These are phyloP conservation scores for Ditula angustiorana DNA, from an alignment of 2,888 invertebrate species.

Conservation along the genomic window DNA sequence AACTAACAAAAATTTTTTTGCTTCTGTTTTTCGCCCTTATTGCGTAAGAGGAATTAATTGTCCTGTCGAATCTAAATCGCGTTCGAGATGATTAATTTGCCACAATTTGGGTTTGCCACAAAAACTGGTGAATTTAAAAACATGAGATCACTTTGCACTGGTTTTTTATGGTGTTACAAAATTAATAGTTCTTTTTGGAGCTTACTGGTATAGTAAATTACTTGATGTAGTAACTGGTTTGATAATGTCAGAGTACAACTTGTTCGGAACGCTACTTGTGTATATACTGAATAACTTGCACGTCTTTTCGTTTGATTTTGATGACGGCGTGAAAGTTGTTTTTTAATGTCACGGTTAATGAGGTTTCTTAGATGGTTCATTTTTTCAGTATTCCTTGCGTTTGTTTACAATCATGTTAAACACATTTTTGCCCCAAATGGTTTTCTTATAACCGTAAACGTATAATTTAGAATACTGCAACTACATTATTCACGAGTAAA, in stretches of 20 bases:
- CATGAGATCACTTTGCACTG: neutral
- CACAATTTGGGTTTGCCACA: neutral
- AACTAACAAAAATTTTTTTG: neutral
- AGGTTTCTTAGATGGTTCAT: neutral
- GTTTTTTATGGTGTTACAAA: neutral
- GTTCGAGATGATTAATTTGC: neutral
- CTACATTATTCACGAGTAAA: too few relatives aligned
- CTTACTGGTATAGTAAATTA: neutral
- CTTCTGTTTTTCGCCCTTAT: neutral
- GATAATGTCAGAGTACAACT: neutral
- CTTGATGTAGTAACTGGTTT: neutral
- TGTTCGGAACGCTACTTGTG: neutral
- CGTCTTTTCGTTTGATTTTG: neutral
- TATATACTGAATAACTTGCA: neutral
- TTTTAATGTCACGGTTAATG: neutral
- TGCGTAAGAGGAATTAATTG: neutral
- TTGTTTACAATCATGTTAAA: neutral
- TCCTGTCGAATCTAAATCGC: neutral
- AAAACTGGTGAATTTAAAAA: neutral
- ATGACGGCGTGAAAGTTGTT: conserved; percentile 2
- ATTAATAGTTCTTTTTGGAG: neutral
- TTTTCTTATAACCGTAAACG: too few relatives aligned
- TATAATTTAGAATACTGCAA: too few relatives aligned
- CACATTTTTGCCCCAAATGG: too few relatives aligned
- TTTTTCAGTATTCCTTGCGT: neutral